A percentile compares a stretch with the other conserved stretches of the same genome.
phyloP scores from a whole-genome alignment of 2,797 vertebrate species.

The Onychomys torridus region DNA sequence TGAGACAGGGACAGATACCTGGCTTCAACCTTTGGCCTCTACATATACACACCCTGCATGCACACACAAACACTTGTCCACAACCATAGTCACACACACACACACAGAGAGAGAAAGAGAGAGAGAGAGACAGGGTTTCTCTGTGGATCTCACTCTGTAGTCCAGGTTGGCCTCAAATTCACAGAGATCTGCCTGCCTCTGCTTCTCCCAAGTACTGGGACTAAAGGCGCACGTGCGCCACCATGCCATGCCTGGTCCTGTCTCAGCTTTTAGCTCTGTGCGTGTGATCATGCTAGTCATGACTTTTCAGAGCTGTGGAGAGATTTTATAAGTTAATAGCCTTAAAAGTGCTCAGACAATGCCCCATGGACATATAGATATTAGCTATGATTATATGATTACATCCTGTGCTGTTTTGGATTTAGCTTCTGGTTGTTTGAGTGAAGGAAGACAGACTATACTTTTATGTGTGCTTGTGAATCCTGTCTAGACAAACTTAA shows the following conservation, averaged over 20 bases:
- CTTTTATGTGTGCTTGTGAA: background rate
- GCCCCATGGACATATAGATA: background rate
- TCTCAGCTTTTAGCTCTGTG: background rate
- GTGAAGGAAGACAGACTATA: background rate
- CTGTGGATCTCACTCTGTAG: background rate
- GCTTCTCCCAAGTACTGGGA: background rate
- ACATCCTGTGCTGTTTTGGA: background rate
- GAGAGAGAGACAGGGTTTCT: background rate
- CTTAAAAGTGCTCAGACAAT: fast-evolving
- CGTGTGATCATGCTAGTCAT: fast-evolving
- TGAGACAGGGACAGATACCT: background rate
- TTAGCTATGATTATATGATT: background rate
- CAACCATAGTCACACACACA: background rate
- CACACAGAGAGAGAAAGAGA: background rate
- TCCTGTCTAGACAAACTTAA: background rate
- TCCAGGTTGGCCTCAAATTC: background rate
- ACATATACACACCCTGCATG: background rate
- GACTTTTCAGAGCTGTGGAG: background rate
- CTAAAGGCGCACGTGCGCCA: background rate
- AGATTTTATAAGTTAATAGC: fast-evolving
- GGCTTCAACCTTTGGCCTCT: background rate
- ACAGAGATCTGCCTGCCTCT: background rate
- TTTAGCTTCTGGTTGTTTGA: background rate
- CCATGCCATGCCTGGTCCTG: background rate
- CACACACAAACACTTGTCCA: background rate